These are phyloP conservation scores for Hedychridium roseum DNA, from an alignment of 2,888 invertebrate species.

Conservation along the genomic window DNA sequence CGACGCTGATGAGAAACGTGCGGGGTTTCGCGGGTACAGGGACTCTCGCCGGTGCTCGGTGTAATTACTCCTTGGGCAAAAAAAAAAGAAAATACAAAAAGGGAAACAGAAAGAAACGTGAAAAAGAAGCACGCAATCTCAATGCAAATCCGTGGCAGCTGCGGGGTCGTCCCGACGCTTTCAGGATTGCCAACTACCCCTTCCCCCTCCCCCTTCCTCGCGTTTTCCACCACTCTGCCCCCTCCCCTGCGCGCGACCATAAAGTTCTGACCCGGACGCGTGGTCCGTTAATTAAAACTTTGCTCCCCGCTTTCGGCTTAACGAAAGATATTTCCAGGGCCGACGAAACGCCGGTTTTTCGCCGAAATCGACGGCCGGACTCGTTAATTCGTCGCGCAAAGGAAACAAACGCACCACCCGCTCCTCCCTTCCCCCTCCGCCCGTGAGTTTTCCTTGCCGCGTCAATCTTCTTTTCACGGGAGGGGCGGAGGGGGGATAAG, in stretches of 20 bases:
- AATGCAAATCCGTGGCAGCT: slow-evolving; percentile 60
- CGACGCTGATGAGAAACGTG: too few relatives aligned
- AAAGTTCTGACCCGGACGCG: slow-evolving; percentile 47
- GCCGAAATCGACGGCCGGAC: slow-evolving; percentile 17
- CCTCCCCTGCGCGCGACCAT: slow-evolving; percentile 31
- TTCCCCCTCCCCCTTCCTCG: slow-evolving; percentile 2
- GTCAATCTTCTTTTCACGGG: too few relatives aligned
- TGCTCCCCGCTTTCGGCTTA: slow-evolving; percentile 47
- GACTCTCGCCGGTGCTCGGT: slow-evolving; percentile 20
- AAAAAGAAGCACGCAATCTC: slow-evolving; percentile 54
- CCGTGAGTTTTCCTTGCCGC: too few relatives aligned
- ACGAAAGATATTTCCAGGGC: slow-evolving; percentile 46
- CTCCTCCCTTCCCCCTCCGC: too few relatives aligned
- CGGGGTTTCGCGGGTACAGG: too few relatives aligned
- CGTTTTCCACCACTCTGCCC: neutral
- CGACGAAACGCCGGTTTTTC: too few relatives aligned
- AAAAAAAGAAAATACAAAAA: slow-evolving; percentile 22
- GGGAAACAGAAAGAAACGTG: slow-evolving; percentile 1
- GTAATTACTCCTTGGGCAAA: slow-evolving; percentile 52
- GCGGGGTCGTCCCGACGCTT: slow-evolving; percentile 48
- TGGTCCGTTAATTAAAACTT: slow-evolving; percentile 60
- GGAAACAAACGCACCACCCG: too few relatives aligned
- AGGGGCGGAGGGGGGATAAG: too few relatives aligned
- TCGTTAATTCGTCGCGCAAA: too few relatives aligned
- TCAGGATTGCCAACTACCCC: slow-evolving; percentile 44